Evolutionary conservation across 2,888 invertebrate species (phyloP).

Genomic region (Cynaeus angustus): DNA sequence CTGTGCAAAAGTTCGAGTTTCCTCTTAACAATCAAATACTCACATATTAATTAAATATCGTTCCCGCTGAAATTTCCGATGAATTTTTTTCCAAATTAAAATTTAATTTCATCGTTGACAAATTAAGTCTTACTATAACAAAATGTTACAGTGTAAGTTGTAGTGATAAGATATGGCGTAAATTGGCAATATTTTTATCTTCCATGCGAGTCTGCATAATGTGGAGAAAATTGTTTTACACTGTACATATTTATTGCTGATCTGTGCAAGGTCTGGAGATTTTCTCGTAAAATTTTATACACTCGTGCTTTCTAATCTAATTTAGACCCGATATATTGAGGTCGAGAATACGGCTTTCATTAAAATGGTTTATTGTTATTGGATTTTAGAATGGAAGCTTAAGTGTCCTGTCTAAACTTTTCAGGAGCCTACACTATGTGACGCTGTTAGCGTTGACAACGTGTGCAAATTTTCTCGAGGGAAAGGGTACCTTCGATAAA

Average conservation of each 20-base stretch:
- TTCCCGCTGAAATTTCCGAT: background rate
- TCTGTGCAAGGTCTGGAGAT: conserved; percentile 55
- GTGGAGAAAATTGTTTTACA: conserved; percentile 27
- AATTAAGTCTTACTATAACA: background rate
- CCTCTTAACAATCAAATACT: background rate
- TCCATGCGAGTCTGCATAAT: background rate
- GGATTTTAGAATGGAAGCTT: conserved; percentile 27
- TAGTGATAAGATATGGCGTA: too few relatives aligned
- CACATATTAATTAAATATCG: conserved; percentile 2
- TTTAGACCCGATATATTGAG: conserved; percentile 28
- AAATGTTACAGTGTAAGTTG: too few relatives aligned
- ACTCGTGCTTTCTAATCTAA: conserved; percentile 54
- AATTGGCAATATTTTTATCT: too few relatives aligned
- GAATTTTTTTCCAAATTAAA: too few relatives aligned
- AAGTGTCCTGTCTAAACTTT: conserved; percentile 8
- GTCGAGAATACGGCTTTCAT: conserved; percentile 42
- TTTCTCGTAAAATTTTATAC: conserved; percentile 59
- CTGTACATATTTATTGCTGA: conserved; percentile 40
- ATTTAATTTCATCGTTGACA: too few relatives aligned
- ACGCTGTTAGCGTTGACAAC: too few relatives aligned
- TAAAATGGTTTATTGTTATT: conserved; percentile 50
- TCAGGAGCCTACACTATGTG: background rate
- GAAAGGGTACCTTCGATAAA: too few relatives aligned
- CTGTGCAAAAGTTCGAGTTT: too few relatives aligned
- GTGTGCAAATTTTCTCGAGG: too few relatives aligned